Evolutionary conservation across 2,113 vertebrate genomes (phyloP), one percentile per base, ranked within the genome.

Genomic region (Empidonax alnorum): DNA sequence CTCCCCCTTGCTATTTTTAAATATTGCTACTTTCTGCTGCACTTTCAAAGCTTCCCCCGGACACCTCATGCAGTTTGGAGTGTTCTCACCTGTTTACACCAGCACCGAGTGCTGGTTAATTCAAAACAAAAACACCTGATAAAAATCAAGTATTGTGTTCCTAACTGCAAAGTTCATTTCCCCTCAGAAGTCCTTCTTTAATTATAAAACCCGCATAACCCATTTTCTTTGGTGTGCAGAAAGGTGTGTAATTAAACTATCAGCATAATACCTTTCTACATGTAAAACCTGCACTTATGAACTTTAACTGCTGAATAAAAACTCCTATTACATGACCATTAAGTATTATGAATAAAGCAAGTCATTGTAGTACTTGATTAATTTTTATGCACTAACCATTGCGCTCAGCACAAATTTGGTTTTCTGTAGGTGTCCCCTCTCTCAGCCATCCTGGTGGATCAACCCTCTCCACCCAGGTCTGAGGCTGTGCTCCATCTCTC

Each of bases 281-380:
- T 98, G 98, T 98, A 98, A 98, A 98, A 98, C 97, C 97, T 78
- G 81, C 97, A 98, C 98, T 98, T 98, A 98, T 96, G 98, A 98
- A 98, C 98, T 98, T 98, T 98, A 98, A 98, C 98, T 98, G 98
- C 98, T 96, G 98, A 98, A 98, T 98, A 98, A 98, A 98, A 98
- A 98, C 98, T 98, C 98, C 98, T 98, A 98, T 98, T 98, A 98
- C 98, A 98, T 98, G 98, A 98, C 98, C 98, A 98, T 98, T 98
- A 98, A 98, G 94, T 98, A 97, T 98, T 98, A 98, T 98, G 98
- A 98, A 98, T 98, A 98, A 98, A 98, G 97, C 97, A 97, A 97
- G 98, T 98, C 97, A 98, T 97, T 97, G 96, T 97, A 97, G 98
- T 96, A 98, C 98, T 98, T 98, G 98, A 98, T 98, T 98, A 98